Percentiles rank a stretch among this genome's conserved stretches.
phyloP scores from a whole-genome alignment of 2,888 invertebrate species.

The Chironomus tentans region DNA sequence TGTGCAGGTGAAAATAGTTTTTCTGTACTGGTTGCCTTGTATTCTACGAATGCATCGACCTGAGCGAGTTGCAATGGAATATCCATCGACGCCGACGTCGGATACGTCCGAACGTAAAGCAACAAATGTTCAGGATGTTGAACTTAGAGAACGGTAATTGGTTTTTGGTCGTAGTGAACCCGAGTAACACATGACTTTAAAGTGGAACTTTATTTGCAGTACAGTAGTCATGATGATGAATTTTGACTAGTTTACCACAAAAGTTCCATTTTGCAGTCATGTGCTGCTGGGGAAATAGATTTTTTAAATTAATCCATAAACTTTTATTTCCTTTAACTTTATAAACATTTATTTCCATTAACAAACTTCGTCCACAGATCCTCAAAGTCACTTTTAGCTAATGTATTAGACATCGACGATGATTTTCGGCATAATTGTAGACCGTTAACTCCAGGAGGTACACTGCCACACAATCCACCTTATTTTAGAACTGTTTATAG shows the following conservation, averaged over 20 bases:
- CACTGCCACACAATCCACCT: conserved; percentile 49
- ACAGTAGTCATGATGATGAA: too few relatives aligned
- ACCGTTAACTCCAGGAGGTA: conserved; percentile 54
- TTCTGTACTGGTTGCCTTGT: conserved; percentile 97
- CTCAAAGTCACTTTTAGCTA: conserved; percentile 90
- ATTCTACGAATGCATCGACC: conserved; percentile 85
- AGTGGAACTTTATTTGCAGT: too few relatives aligned
- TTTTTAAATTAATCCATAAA: not conserved
- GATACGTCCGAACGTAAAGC: conserved; percentile 56
- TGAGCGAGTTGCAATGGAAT: conserved; percentile 47
- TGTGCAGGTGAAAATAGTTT: conserved; percentile 75
- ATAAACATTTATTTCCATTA: not conserved
- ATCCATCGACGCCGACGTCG: conserved; percentile 46
- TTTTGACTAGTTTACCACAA: too few relatives aligned
- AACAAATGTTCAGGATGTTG: conserved; percentile 73
- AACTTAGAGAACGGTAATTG: conserved; percentile 63
- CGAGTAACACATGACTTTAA: too few relatives aligned
- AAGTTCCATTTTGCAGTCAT: too few relatives aligned
- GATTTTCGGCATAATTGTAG: conserved; percentile 79
- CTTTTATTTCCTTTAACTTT: not conserved
- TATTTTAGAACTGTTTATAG: conserved; percentile 70
- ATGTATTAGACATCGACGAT: conserved; percentile 95
- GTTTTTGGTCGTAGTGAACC: not conserved
- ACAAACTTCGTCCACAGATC: conserved; percentile 46
- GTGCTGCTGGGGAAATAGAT: too few relatives aligned